Evolutionary conservation across 1,140 invertebrate genomes (phyloP).

Genomic region (Tetraneura akinire): DNA sequence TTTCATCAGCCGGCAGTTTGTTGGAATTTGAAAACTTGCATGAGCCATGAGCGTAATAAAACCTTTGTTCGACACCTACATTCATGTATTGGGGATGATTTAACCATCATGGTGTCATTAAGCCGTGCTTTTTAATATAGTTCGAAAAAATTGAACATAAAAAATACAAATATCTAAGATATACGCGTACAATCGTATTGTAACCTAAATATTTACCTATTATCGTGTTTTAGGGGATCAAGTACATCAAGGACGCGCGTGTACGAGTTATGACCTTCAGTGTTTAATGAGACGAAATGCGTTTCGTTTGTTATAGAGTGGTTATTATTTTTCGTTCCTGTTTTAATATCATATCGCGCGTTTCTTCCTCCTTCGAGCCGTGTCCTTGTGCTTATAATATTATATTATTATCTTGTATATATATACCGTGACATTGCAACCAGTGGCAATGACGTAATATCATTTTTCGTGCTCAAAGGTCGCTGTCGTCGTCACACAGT

Average conservation of each 20-base stretch:
- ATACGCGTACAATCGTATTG: too few relatives aligned
- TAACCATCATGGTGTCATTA: too few relatives aligned
- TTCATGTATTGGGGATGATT: too few relatives aligned
- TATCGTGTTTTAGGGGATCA: background rate
- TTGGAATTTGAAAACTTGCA: too few relatives aligned
- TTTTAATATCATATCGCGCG: slow-evolving; percentile 17
- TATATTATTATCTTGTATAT: too few relatives aligned
- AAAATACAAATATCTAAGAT: too few relatives aligned
- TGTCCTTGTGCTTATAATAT: background rate
- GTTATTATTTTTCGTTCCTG: background rate
- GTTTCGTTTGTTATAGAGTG: slow-evolving; percentile 17
- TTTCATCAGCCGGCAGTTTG: too few relatives aligned
- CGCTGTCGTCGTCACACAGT: background rate
- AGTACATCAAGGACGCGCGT: background rate
- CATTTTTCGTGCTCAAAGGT: background rate
- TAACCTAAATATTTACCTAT: too few relatives aligned
- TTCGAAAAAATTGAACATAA: too few relatives aligned
- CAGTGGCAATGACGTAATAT: slow-evolving; percentile 27
- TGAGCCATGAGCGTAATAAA: too few relatives aligned
- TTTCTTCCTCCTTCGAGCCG: background rate
- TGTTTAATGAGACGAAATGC: slow-evolving; percentile 22
- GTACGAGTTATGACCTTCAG: background rate
- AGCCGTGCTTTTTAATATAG: too few relatives aligned
- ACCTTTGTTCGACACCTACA: too few relatives aligned
- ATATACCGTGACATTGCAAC: background rate